Evolutionary conservation across 2,797 vertebrate genomes (phyloP).

Genomic region (Urocyon cinereoargenteus): DNA sequence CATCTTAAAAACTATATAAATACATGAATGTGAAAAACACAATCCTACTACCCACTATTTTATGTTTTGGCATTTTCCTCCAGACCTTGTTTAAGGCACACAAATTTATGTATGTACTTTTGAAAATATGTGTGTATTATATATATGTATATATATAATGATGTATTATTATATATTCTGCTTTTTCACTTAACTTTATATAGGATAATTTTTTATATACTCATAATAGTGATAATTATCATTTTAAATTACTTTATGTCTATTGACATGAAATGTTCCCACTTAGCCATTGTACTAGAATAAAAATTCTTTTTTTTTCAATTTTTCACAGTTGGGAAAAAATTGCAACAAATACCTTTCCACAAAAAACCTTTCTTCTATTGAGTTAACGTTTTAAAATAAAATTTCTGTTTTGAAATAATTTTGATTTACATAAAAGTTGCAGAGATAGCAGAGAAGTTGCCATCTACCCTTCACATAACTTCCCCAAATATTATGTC

Average conservation of each 20-base stretch:
- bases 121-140: neutral
- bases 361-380: neutral
- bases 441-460: neutral
- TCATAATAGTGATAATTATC: neutral
- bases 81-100: neutral
- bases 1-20: constrained; percentile 12
- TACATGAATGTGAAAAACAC: neutral
- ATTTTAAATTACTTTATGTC: neutral
- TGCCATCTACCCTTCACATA: neutral
- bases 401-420: neutral
- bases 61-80: neutral
- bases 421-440: neutral
- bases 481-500: neutral
- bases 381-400: neutral
- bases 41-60: neutral
- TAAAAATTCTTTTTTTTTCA: neutral
- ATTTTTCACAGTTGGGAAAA: neutral
- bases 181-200: constrained; percentile 26
- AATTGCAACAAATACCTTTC: neutral
- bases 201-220: neutral
- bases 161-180: neutral
- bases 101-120: neutral
- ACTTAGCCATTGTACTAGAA: neutral
- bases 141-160: neutral
- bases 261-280: neutral